Evolutionary conservation across 2,888 invertebrate genomes (phyloP).

Genomic region (Napeogenes inachia): DNA sequence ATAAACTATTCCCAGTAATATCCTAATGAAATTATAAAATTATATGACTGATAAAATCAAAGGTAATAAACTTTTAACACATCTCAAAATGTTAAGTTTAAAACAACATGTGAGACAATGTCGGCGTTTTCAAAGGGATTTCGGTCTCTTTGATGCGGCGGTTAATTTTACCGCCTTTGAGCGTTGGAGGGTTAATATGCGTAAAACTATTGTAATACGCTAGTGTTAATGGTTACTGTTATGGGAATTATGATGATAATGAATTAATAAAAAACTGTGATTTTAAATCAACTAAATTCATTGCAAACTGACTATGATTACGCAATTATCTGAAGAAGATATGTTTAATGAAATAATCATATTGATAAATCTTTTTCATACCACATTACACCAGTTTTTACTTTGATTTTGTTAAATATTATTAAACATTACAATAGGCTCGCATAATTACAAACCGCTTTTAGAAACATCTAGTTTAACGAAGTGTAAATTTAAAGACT

Average conservation of each 20-base stretch:
- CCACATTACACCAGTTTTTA: too few species aligned
- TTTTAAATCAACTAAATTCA: too few species aligned
- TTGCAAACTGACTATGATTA: too few species aligned
- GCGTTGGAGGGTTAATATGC: constrained; percentile 26
- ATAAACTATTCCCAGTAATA: background rate
- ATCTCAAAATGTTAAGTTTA: constrained; percentile 66
- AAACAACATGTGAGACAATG: constrained; percentile 72
- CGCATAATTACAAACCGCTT: too few species aligned
- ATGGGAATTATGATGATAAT: background rate
- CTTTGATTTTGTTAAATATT: too few species aligned
- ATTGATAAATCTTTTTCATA: too few species aligned
- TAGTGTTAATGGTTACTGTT: background rate
- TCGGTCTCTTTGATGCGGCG: constrained; percentile 61
- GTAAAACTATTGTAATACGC: constrained; percentile 12
- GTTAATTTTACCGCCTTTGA: constrained; percentile 58
- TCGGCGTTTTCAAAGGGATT: constrained; percentile 57
- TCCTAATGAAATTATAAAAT: background rate
- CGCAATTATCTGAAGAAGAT: too few species aligned
- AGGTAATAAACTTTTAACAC: constrained; percentile 69
- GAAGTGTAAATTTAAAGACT: too few species aligned
- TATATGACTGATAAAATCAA: constrained; percentile 3
- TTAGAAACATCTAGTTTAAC: too few species aligned
- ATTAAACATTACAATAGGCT: too few species aligned
- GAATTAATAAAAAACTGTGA: background rate
- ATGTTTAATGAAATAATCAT: too few species aligned